Conservation (phyloP, 2,113 vertebrate genomes). For the Eurypyga helias region DNA sequence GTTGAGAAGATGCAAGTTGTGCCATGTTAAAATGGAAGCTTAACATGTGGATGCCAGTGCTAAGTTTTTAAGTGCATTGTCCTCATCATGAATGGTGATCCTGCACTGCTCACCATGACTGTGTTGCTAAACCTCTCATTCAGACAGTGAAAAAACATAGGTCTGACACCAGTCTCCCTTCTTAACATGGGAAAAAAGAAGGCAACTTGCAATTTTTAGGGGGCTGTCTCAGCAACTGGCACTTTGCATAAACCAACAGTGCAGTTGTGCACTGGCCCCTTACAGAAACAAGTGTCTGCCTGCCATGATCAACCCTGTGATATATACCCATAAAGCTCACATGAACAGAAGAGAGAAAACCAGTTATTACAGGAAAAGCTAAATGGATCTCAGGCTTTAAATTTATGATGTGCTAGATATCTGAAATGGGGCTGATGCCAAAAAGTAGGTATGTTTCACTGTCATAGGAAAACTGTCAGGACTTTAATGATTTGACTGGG, state of each 20-base stretch:
- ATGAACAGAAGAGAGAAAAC: neutral
- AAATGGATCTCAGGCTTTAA: slow-evolving; percentile 16
- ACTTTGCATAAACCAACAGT: neutral
- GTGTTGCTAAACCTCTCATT: neutral
- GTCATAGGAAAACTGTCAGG: neutral
- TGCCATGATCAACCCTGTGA: neutral
- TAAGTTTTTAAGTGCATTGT: neutral
- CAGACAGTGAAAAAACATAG: neutral
- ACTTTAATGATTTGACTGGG: neutral
- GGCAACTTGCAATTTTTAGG: neutral
- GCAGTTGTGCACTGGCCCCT: neutral
- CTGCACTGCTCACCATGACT: neutral
- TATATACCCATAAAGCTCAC: neutral
- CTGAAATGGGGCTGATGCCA: slow-evolving; percentile 2
- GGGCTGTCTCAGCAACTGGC: neutral
- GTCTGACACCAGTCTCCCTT: neutral
- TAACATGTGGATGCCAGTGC: neutral
- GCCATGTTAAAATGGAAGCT: neutral
- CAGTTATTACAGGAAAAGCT: slow-evolving; percentile 18
- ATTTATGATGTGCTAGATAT: slow-evolving; percentile 25
- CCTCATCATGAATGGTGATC: neutral
- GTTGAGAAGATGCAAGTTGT: neutral
- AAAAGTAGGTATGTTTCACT: slow-evolving; percentile 22
- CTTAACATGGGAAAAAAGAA: neutral
- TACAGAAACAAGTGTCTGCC: neutral